Evolutionary conservation across 1,140 invertebrate species (phyloP), one percentile per base, ranked within the genome.

Genomic region (Asbolus verrucosus): DNA sequence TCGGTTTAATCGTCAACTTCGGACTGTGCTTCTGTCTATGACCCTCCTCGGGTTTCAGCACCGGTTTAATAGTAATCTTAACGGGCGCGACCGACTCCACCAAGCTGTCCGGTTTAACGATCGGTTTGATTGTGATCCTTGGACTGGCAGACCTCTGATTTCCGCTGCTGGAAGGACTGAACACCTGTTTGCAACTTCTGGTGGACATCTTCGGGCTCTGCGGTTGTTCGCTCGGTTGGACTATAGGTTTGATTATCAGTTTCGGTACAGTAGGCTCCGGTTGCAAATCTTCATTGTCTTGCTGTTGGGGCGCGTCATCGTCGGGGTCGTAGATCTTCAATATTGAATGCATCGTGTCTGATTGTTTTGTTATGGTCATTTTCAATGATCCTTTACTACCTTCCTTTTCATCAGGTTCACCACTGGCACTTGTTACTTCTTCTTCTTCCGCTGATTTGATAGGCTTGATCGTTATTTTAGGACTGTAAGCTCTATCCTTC

Each of bases 381-480:
- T 80, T 80, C 19, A 81, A 59, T n/a, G 74, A 74, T 8, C 74
- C 75, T 65, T 78, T 76, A 39, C 38, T 21, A n/a, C 62, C 38
- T 46, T 67, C 39, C 30, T 2, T 46, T 39, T 69, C 65, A 61
- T 71, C 16, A 67, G 39, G 19, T 76, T 73, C 30, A 63, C 72
- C 63, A 21, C 50, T 67, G 16, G 71, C 71, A 30, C 46, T 73
- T 27, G 65, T 71, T 13, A 72, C 68, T 8, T 27, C 18, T 67
- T 78, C 77, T 31, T 77, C 77, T 30, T 73, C 73, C 6, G 67
- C 67, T 3, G 67, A 61, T 63, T 71, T 77, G 6, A 79, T 72
- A 3, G 78, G 77, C 75, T 81, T 81, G 30, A 81, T 81, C 8
- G 76, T 79, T 14, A 81, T 75, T 70, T 79, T 81, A 5, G 79